phyloP scores from a whole-genome alignment of 2,113 vertebrate species.

The Heptranchias perlo region DNA sequence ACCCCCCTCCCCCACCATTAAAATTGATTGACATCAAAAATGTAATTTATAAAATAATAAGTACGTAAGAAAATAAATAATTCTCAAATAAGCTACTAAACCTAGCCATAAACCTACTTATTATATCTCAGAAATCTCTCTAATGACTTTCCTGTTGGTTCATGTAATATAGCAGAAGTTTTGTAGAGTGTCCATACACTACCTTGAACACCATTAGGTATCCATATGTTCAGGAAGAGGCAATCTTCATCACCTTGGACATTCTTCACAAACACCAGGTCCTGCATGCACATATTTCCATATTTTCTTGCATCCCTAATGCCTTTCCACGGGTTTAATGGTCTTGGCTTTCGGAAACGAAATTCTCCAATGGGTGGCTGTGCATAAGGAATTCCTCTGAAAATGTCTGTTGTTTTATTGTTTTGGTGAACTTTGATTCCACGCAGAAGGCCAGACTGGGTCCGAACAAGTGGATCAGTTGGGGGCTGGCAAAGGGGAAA shows the following conservation, averaged over 20 bases:
- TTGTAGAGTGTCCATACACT: neutral
- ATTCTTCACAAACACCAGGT: neutral
- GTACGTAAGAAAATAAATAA: neutral
- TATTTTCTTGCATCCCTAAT: neutral
- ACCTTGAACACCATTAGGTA: slow-evolving; percentile 25
- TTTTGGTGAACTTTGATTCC: neutral
- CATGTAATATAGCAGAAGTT: neutral
- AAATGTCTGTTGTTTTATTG: neutral
- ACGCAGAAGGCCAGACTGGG: neutral
- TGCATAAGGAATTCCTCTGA: slow-evolving; percentile 30
- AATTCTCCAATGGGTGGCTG: slow-evolving; percentile 24
- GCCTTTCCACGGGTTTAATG: neutral
- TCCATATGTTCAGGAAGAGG: slow-evolving; percentile 17
- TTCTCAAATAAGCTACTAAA: neutral
- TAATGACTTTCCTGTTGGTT: neutral
- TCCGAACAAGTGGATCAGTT: neutral
- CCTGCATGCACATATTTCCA: slow-evolving; percentile 29
- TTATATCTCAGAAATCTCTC: no score
- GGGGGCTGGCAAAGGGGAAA: neutral
- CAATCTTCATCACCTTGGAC: slow-evolving; percentile 17
- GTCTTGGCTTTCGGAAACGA: slow-evolving; percentile 12
- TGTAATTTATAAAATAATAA: neutral
- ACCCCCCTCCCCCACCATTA: neutral
- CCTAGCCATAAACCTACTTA: no score
- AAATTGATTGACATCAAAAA: neutral